A percentile compares a stretch with the other conserved stretches of the same genome.
These are phyloP conservation scores for Drosophila sordidapex DNA, from an alignment of 2,888 invertebrate genomes.

Conservation along the genomic window DNA sequence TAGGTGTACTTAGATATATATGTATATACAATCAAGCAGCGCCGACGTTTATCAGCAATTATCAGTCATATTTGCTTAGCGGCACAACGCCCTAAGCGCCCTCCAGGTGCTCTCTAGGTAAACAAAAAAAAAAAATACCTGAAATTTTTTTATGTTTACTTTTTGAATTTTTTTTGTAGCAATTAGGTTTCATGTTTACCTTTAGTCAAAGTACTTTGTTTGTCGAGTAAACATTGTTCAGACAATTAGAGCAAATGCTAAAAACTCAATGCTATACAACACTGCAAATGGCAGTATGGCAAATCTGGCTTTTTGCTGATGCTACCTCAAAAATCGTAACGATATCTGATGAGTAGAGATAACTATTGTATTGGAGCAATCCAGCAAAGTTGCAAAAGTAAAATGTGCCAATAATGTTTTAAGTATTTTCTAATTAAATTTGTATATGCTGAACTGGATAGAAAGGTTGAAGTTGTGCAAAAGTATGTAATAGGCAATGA, in stretches of 20 bases:
- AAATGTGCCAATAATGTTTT: slow-evolving; percentile 16
- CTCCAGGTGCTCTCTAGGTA: slow-evolving; percentile 33
- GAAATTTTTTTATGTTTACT: slow-evolving; percentile 19
- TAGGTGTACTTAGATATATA: not conserved
- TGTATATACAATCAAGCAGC: slow-evolving; percentile 31
- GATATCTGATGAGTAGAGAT: not conserved
- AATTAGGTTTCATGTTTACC: slow-evolving; percentile 60
- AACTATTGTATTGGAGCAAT: not conserved
- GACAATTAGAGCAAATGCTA: slow-evolving; percentile 44
- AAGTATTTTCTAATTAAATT: not conserved
- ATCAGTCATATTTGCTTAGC: slow-evolving; percentile 61
- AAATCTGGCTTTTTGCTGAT: not conserved
- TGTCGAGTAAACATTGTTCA: slow-evolving; percentile 55
- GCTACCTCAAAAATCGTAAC: not conserved
- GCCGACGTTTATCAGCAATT: slow-evolving; percentile 65
- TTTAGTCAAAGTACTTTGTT: slow-evolving; percentile 53
- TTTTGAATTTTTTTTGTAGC: slow-evolving; percentile 32
- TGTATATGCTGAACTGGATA: not conserved
- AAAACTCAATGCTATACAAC: slow-evolving; percentile 30
- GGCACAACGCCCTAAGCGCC: slow-evolving; percentile 63
- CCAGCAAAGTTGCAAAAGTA: not conserved
- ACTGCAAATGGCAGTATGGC: slow-evolving; percentile 16
- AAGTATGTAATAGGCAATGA: not conserved
- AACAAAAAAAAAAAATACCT: not conserved
- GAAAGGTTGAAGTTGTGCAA: not conserved